Conservation (phyloP, 2,797 vertebrate species). For the Microctenopoma lineatum region DNA sequence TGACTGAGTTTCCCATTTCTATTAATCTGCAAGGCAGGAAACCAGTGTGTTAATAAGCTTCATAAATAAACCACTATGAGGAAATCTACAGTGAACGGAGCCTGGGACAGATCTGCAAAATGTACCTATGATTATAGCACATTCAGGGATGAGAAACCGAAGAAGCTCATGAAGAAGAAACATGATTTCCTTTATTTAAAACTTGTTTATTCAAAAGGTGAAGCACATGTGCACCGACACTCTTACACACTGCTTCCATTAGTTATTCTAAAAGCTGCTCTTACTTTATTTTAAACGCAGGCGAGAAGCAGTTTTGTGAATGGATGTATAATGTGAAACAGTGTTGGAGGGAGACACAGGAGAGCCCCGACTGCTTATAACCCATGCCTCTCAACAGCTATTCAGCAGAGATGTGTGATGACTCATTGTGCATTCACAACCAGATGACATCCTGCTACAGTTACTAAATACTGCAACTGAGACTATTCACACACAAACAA, state of each 20-base stretch:
- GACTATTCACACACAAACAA: conserved; percentile 27
- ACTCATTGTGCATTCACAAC: conserved; percentile 67
- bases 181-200: too few species aligned
- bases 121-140: conserved; percentile 25
- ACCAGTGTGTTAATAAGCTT: conserved; percentile 23
- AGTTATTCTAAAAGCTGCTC: conserved; percentile 28
- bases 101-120: conserved; percentile 30
- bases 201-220: neutral
- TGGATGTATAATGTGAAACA: conserved; percentile 42
- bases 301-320: conserved; percentile 46
- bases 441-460: conserved; percentile 51
- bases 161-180: conserved; percentile 28
- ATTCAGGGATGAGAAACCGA: conserved; percentile 26
- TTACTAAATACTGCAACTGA: conserved; percentile 46
- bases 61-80: conserved; percentile 42
- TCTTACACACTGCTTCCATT: conserved; percentile 17
- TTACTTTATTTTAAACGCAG: conserved; percentile 13
- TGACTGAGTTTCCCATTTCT: neutral
- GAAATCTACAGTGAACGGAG: conserved; percentile 36
- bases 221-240: conserved; percentile 9
- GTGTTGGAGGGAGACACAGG: conserved; percentile 49
- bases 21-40: conserved; percentile 7
- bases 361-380: conserved; percentile 46
- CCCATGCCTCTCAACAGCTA: conserved; percentile 36
- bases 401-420: conserved; percentile 53